Base-by-base conservation (phyloP, 2,797 vertebrate species). In the Columba guinea region DNA sequence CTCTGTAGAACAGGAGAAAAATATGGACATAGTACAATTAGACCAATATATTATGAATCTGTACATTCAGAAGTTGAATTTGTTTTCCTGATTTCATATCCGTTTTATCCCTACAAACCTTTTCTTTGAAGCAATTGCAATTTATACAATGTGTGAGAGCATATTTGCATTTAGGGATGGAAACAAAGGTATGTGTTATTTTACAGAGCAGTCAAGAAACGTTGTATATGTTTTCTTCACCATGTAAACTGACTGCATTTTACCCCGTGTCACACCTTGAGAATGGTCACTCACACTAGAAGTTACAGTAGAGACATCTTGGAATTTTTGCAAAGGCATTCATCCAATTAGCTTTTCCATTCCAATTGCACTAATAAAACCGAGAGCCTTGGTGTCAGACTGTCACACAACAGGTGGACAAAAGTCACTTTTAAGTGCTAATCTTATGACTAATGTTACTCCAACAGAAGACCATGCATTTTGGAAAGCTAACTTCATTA, bases 291-390 rank as follows among this genome's bases (percentile, higher is more conserved):
- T 91, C 22, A 20, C 24, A 65, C 48, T 83, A 64, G 62, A 95
- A 92, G 13, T 71, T 91, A 39, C 59, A 70, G 16, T 32, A 89
- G 59, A 77, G 77, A 15, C 51, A 56, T 58, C 82, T 77, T 71
- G 65, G 34, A 15, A 56, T 83, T 94, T 97, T 84, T 96, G 44
- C 77, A 90, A 94, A 73, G 80, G 44, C 37, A 83, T 67, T 95
- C 79, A 81, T 90, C 89, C 74, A 92, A 94, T 85, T 70, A 95
- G 39, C 67, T 87, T 96, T 93, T 81, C 70, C 65, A 67, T 63
- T 84, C 84, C 84, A 93, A 79, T 53, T 8, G 23, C 22, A 49
- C 49, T 87, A 74, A 94, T 84, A 91, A 97, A 96, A 91, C 58
- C 3, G 20, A 79, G 84, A 92, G 49, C 41, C 63, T 76, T 74